These are phyloP conservation scores for Drosophila ercepeae DNA, from an alignment of 1,140 invertebrate species.

Conservation along the genomic window DNA sequence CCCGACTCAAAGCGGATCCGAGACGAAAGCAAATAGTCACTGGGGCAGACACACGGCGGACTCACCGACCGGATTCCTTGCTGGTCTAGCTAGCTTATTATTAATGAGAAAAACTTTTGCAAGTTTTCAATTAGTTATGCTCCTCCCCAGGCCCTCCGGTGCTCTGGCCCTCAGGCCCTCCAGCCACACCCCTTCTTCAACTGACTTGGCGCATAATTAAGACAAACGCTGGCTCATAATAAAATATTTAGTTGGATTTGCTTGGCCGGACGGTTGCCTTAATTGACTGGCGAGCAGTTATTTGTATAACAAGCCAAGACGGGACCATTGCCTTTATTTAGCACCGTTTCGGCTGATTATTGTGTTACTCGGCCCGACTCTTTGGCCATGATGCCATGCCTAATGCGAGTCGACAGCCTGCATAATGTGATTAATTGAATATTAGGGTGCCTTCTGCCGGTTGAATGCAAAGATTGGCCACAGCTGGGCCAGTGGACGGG, in stretches of 20 bases:
- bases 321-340: conserved; percentile 17
- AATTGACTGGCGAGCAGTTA: conserved; percentile 67
- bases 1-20: neutral
- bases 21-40: conserved; percentile 33
- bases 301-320: conserved; percentile 51
- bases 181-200: conserved; percentile 8
- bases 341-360: conserved; percentile 12
- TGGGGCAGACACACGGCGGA: conserved; percentile 1
- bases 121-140: conserved; percentile 77
- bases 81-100: conserved; percentile 64
- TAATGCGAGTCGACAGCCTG: conserved; percentile 44
- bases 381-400: neutral
- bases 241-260: conserved; percentile 68
- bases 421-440: conserved; percentile 63
- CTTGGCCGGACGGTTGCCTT: conserved; percentile 25
- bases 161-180: no score
- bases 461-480: conserved; percentile 4
- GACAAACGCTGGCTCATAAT: conserved; percentile 65
- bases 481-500: conserved; percentile 7
- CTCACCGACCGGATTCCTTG: conserved; percentile 3
- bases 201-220: conserved; percentile 58
- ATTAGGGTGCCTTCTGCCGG: conserved; percentile 1
- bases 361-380: neutral
- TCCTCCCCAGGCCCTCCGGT: no score
- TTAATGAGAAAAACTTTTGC: conserved; percentile 74